A percentile compares a stretch with the other conserved stretches of the same genome.
phyloP scores from a whole-genome alignment of 2,888 invertebrate species.

The Furcula furcula region DNA sequence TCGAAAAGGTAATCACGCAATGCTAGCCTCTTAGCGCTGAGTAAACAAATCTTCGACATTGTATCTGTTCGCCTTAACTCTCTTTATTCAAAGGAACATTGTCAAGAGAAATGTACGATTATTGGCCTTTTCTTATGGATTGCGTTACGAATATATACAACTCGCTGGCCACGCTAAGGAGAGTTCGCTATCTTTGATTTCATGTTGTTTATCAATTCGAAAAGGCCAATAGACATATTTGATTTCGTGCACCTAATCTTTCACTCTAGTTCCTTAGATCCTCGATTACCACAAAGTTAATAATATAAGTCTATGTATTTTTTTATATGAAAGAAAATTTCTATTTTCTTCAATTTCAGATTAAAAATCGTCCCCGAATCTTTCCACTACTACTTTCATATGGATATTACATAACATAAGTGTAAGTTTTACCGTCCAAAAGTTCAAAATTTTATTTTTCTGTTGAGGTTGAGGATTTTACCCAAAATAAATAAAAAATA shows the following conservation, averaged over 20 bases:
- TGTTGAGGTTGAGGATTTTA: no score
- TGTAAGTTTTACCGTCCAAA: no score
- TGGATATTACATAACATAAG: no score
- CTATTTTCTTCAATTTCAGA: no score
- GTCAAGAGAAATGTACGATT: slow-evolving; percentile 79
- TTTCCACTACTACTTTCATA: no score
- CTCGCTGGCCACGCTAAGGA: slow-evolving; percentile 62
- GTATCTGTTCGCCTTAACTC: slow-evolving; percentile 76
- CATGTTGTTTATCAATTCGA: slow-evolving; percentile 73
- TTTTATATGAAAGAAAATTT: no score
- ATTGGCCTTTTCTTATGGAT: slow-evolving; percentile 75
- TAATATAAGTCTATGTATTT: slow-evolving; percentile 23
- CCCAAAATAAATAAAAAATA: background rate
- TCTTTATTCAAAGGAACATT: slow-evolving; percentile 79
- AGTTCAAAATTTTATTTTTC: no score
- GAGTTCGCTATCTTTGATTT: slow-evolving; percentile 67
- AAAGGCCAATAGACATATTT: slow-evolving; percentile 67
- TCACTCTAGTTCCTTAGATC: slow-evolving; percentile 55
- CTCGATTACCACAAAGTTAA: slow-evolving; percentile 37
- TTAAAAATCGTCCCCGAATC: no score
- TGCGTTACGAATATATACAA: slow-evolving; percentile 76
- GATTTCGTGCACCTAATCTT: slow-evolving; percentile 54
- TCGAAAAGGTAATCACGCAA: slow-evolving; percentile 61
- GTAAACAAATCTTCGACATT: slow-evolving; percentile 79
- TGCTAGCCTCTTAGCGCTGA: slow-evolving; percentile 62